Base-by-base conservation (phyloP, 2,888 invertebrate species). In the Diarsia mendica region DNA sequence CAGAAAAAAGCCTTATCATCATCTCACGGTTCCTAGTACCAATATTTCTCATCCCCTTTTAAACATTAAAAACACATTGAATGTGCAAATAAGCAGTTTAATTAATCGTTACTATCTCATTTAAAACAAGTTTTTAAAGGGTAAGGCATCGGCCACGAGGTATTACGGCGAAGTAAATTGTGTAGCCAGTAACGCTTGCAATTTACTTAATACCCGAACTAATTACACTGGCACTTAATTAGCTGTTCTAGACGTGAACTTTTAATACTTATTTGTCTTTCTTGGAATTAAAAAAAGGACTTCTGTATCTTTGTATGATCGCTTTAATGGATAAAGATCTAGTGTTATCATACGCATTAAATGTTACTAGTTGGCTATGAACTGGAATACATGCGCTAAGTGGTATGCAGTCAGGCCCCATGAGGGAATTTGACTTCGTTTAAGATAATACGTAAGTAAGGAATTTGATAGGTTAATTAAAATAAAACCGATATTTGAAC, bases 141-240 rank as follows among this genome's bases (percentile, higher is more conserved):
- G 75, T 83, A 79, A 73, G 71, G 71, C 58, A 77, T 64, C 46
- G 55, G 58, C 39, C 67, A 55, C 58, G 69, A 67, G 63, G 33
- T 73, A 67, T 82, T 66, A 75, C 61, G 23, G 48, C 55, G 69
- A 67, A 65, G 69, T 72, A 68, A 84, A 84, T 84, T 82, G 75
- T 68, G 77, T 60, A 72, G 73, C 83, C 77, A 77, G 67, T 76
- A 78, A 86, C 78, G 65, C 80, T 83, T 74, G 81, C 71, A 81
- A 86, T 86, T 86, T 73, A 67, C 69, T 85, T 85, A 74, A 83
- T 85, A 78, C 61, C 39, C 64, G 44, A 67, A 77, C 76, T 77
- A 85, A 81, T 86, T 85, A 87, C 60, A 67, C 68, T 75, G 72
- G 79, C 80, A 85, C 87, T 82, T 86, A 83, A 87, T 86, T 87